These are phyloP conservation scores for Champsocephalus gunnari DNA, from an alignment of 2,797 vertebrate species.

Conservation along the genomic window DNA sequence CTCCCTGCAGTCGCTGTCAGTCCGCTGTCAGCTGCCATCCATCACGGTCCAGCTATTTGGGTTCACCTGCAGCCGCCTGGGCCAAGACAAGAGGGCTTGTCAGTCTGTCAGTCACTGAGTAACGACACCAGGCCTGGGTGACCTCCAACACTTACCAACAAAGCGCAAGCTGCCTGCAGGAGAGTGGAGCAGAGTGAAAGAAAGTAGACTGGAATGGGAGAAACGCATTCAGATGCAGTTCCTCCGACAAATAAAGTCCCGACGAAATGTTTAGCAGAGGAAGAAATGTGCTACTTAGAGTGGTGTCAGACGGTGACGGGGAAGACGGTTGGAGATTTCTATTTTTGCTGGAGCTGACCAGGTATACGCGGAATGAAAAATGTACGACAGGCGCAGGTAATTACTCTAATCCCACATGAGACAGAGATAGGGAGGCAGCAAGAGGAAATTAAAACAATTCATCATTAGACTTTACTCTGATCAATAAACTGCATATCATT, in stretches of 20 bases:
- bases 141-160: conserved; percentile 64
- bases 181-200: conserved; percentile 31
- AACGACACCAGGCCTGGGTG: conserved; percentile 71
- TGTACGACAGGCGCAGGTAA: conserved; percentile 45
- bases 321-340: conserved; percentile 32
- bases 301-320: conserved; percentile 24
- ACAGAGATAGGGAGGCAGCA: conserved; percentile 25
- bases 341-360: conserved; percentile 34
- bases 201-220: conserved; percentile 26
- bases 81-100: conserved; percentile 86
- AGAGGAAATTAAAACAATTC: conserved; percentile 31
- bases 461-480: conserved; percentile 49
- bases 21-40: conserved; percentile 87
- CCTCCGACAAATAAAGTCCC: conserved; percentile 1
- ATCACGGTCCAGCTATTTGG: conserved; percentile 84
- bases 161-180: conserved; percentile 37
- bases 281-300: conserved; percentile 19
- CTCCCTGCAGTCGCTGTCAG: conserved; percentile 82
- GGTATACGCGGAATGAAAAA: conserved; percentile 43
- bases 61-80: conserved; percentile 87
- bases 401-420: conserved; percentile 53
- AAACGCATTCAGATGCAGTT: conserved; percentile 17
- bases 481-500: conserved; percentile 54
- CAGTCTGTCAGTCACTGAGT: conserved; percentile 79
- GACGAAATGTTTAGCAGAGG: conserved; percentile 8